phyloP scores from a whole-genome alignment of 2,888 invertebrate species.

The Stegophylla sp. region DNA sequence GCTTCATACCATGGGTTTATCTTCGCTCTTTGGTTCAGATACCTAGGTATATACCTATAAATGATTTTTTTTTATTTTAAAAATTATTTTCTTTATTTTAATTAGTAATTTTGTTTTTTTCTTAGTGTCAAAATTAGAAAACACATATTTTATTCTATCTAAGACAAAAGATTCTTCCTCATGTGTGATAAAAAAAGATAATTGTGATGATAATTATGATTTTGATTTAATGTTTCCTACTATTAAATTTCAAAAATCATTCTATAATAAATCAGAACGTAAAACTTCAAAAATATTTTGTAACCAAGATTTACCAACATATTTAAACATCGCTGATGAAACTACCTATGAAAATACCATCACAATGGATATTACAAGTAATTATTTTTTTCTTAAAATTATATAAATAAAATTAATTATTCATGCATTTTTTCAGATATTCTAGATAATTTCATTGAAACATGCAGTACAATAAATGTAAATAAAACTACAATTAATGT shows the following conservation, averaged over 20 bases:
- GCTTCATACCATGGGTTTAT: too few species aligned
- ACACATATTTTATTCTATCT: constrained; percentile 33
- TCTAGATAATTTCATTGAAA: constrained; percentile 48
- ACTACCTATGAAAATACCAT: constrained; percentile 31
- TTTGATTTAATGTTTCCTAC: constrained; percentile 19
- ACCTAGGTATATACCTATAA: too few species aligned
- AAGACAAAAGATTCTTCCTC: constrained; percentile 26
- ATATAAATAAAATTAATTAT: neutral
- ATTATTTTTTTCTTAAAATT: neutral
- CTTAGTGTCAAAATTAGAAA: constrained; percentile 35
- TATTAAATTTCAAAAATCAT: constrained; percentile 38
- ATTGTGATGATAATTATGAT: neutral
- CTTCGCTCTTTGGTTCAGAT: too few species aligned
- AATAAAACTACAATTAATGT: constrained; percentile 10
- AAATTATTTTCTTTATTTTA: neutral
- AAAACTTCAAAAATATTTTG: neutral
- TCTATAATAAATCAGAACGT: constrained; percentile 42
- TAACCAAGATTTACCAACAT: neutral
- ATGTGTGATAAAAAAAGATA: neutral
- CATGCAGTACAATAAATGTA: neutral
- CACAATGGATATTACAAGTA: constrained; percentile 55
- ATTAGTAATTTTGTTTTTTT: neutral
- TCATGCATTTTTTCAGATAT: constrained; percentile 34
- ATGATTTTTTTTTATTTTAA: too few species aligned
- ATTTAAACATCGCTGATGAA: neutral